Evolutionary conservation across 2,113 vertebrate species (phyloP).

Genomic region (Ictalurus punctatus): DNA sequence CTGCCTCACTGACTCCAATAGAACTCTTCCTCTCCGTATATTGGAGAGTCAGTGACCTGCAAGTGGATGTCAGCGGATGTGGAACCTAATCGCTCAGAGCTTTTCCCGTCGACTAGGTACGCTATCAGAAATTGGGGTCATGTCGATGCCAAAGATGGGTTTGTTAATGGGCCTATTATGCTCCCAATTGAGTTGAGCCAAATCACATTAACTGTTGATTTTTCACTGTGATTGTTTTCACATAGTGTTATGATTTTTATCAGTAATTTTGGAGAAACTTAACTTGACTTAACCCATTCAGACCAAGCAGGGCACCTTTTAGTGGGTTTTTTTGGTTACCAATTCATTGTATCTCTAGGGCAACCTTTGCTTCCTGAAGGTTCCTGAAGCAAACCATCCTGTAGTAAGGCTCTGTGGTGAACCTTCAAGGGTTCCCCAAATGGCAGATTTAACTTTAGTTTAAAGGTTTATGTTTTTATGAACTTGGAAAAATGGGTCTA

Average conservation of each 20-base stretch:
- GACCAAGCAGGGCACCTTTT: neutral
- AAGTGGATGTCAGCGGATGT: constrained; percentile 14
- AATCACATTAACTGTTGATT: neutral
- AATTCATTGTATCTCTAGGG: neutral
- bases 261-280: neutral
- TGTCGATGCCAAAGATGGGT: constrained; percentile 10
- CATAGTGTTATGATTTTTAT: neutral
- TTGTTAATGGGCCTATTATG: constrained; percentile 23
- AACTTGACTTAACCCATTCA: neutral
- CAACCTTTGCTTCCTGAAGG: neutral
- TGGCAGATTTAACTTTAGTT: neutral
- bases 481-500: neutral
- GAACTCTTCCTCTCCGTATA: neutral
- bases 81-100: constrained; percentile 27
- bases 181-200: constrained; percentile 10
- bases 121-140: constrained; percentile 42
- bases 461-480: neutral
- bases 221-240: neutral
- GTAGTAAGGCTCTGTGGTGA: neutral
- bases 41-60: constrained; percentile 25
- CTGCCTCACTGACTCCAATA: constrained; percentile 18
- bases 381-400: neutral
- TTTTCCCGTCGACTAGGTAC: constrained; percentile 30
- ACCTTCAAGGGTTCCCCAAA: neutral
- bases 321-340: neutral